These are phyloP conservation scores for Pseudochirops corinnae DNA, from an alignment of 2,797 vertebrate species.

Conservation along the genomic window DNA sequence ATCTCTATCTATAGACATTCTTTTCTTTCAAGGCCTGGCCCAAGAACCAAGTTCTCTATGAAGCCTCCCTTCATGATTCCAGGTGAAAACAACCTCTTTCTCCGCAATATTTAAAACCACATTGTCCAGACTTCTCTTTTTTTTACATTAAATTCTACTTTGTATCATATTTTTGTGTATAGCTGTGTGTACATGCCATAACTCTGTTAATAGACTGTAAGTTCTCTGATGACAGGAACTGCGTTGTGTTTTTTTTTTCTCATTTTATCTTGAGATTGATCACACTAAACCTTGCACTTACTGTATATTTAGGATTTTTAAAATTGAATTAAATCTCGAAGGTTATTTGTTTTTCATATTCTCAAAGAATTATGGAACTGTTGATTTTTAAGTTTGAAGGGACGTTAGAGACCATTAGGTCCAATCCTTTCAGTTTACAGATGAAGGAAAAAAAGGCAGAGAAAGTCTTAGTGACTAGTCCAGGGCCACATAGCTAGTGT, in stretches of 20 bases:
- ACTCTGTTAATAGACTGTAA: not conserved
- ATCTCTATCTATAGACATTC: not conserved
- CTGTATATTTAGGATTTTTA: not conserved
- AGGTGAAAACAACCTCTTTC: not conserved
- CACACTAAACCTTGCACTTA: not conserved
- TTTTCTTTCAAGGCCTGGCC: not conserved
- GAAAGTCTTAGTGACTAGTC: not conserved
- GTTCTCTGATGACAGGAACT: not conserved
- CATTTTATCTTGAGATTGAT: not conserved
- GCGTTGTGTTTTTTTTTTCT: not conserved
- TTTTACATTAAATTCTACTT: not conserved
- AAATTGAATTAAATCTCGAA: not conserved
- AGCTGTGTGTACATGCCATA: not conserved
- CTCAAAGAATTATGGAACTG: not conserved
- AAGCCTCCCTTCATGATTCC: not conserved
- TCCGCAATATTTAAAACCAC: not conserved
- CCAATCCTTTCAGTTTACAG: not conserved
- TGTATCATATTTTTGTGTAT: not conserved
- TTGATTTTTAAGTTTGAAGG: not conserved
- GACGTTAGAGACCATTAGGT: not conserved
- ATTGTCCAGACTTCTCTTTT: not conserved
- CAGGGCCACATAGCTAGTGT: not conserved
- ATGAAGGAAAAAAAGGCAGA: not conserved
- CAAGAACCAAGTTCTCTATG: not conserved
- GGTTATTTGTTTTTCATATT: not conserved